phyloP scores from a whole-genome alignment of 2,797 vertebrate species.

The Mus spretus region DNA sequence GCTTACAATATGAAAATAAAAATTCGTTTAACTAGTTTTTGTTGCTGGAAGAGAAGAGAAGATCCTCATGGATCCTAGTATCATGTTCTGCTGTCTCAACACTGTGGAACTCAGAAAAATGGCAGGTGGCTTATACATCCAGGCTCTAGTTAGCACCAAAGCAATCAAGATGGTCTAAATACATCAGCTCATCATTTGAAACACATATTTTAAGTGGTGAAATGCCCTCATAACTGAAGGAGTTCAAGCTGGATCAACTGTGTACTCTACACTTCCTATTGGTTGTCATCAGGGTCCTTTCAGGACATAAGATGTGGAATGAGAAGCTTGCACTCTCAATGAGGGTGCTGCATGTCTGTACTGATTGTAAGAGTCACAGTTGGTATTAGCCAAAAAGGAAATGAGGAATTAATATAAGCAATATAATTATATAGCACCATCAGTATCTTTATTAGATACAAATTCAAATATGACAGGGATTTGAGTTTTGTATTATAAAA shows the following conservation, averaged over 20 bases:
- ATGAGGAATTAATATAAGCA: constrained; percentile 22
- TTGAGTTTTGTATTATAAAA: constrained; percentile 46
- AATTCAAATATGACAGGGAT: not conserved
- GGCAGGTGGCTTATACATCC: constrained; percentile 54
- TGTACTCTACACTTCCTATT: constrained; percentile 60
- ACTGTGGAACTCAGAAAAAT: constrained; percentile 53
- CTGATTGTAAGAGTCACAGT: not conserved
- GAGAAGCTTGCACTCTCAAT: constrained; percentile 7
- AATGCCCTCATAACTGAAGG: constrained; percentile 80
- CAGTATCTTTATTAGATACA: not conserved
- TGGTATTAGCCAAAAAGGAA: not conserved
- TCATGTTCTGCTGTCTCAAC: constrained; percentile 33
- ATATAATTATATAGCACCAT: not conserved
- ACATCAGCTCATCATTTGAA: constrained; percentile 75
- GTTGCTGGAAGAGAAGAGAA: constrained; percentile 53
- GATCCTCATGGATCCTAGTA: not conserved
- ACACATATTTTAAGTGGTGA: constrained; percentile 82
- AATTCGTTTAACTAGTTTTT: constrained; percentile 43
- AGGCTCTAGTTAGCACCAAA: constrained; percentile 69
- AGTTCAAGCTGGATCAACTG: constrained; percentile 71
- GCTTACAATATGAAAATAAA: constrained; percentile 44
- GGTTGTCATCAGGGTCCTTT: constrained; percentile 62
- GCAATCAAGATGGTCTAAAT: constrained; percentile 79
- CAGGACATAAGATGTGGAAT: constrained; percentile 41
- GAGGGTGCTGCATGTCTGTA: not conserved